phyloP scores from a whole-genome alignment of 2,888 invertebrate species.

The Scrobipalpa costella region DNA sequence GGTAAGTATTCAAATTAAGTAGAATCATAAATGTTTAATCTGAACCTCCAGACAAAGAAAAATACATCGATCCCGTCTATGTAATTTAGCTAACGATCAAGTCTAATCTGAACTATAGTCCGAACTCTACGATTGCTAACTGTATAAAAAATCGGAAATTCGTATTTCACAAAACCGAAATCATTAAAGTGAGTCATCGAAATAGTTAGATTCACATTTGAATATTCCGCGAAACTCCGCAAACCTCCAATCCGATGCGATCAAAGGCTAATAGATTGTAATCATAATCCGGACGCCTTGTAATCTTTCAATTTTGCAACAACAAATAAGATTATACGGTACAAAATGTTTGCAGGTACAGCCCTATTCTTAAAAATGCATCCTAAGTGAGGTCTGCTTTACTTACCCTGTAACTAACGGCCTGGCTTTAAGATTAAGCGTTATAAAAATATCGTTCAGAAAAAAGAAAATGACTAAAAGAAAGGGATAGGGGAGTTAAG shows the following conservation, averaged over 20 bases:
- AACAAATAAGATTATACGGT: conserved; percentile 59
- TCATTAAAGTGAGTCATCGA: conserved; percentile 30
- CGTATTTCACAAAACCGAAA: conserved; percentile 14
- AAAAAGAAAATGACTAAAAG: conserved; percentile 37
- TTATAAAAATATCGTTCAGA: conserved; percentile 57
- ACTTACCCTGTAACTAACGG: conserved; percentile 57
- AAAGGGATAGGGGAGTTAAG: conserved; percentile 41
- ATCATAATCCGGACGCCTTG: conserved; percentile 50
- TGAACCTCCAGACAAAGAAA: not conserved
- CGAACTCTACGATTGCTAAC: conserved; percentile 8
- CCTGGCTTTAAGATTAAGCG: conserved; percentile 53
- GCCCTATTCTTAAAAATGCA: conserved; percentile 65
- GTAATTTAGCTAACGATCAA: not conserved
- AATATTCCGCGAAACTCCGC: conserved; percentile 32
- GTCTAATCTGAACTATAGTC: not conserved
- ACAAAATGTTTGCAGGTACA: conserved; percentile 38
- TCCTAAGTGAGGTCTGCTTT: conserved; percentile 58
- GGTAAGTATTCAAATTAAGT: too few relatives aligned
- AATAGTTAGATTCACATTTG: conserved; percentile 26
- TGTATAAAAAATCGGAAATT: conserved; percentile 2
- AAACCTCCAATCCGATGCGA: conserved; percentile 33
- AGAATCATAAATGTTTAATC: too few relatives aligned
- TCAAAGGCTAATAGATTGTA: conserved; percentile 48
- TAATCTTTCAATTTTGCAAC: conserved; percentile 64
- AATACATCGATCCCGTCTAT: not conserved